Evolutionary conservation across 2,888 invertebrate genomes (phyloP).

Genomic region (Epiperipatus broadwayi): DNA sequence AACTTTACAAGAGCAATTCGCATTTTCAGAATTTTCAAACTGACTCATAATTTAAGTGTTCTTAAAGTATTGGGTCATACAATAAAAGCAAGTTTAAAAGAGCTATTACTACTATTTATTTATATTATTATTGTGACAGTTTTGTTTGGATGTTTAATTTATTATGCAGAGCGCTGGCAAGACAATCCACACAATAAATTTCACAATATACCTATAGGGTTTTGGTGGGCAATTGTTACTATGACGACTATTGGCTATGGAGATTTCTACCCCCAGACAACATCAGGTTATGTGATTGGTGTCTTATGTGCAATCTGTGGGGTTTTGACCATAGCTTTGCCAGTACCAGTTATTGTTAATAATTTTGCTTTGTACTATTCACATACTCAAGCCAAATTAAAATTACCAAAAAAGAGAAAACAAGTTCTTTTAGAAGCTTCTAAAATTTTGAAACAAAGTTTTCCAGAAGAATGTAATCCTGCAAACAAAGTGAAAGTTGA

Average conservation of each 20-base stretch:
- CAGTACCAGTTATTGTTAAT: slow-evolving; percentile 96
- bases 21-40: slow-evolving; percentile 89
- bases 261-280: slow-evolving; percentile 95
- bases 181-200: slow-evolving; percentile 79
- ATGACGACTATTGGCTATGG: slow-evolving; percentile 98
- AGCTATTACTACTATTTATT: slow-evolving; percentile 83
- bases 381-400: slow-evolving; percentile 74
- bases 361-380: slow-evolving; percentile 57
- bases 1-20: slow-evolving; percentile 90
- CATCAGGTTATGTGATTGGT: slow-evolving; percentile 95
- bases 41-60: slow-evolving; percentile 90
- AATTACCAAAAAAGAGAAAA: slow-evolving; percentile 92
- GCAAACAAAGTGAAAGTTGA: too few relatives aligned
- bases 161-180: slow-evolving; percentile 90
- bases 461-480: too few relatives aligned
- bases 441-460: slow-evolving; percentile 39
- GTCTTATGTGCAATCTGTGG: slow-evolving; percentile 93
- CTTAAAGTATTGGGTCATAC: slow-evolving; percentile 90
- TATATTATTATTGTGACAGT: slow-evolving; percentile 93
- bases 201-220: slow-evolving; percentile 86
- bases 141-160: slow-evolving; percentile 92
- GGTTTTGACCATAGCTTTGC: slow-evolving; percentile 93
- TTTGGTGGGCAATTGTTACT: slow-evolving; percentile 98
- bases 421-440: slow-evolving; percentile 90
- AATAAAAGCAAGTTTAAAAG: slow-evolving; percentile 93